A percentile compares a stretch with the other conserved stretches of the same genome.
Evolutionary conservation across 2,888 invertebrate species (phyloP).

Genomic region (Thera britannica): DNA sequence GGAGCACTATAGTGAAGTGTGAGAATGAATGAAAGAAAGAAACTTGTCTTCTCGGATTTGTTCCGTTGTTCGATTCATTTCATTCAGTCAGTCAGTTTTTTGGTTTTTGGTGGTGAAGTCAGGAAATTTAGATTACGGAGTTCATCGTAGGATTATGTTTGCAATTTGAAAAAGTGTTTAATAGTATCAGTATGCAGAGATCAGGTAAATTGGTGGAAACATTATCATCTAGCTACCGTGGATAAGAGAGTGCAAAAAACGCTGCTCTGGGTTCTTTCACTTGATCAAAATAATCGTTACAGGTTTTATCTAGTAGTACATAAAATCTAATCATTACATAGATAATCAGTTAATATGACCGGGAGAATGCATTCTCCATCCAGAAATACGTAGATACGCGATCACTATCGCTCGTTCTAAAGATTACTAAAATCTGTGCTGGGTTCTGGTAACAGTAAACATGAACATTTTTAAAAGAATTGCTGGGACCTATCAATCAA

Average conservation of each 20-base stretch:
- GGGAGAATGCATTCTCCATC: background rate
- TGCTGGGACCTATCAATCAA: too few relatives aligned
- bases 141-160: conserved; percentile 73
- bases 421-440: too few relatives aligned
- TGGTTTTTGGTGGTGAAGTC: conserved; percentile 49
- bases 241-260: conserved; percentile 21
- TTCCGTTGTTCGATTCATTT: too few relatives aligned
- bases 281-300: conserved; percentile 31
- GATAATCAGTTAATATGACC: background rate
- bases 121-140: conserved; percentile 54
- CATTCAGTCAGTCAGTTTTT: background rate
- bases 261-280: conserved; percentile 31
- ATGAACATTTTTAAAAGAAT: too few relatives aligned
- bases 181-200: conserved; percentile 41
- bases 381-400: background rate
- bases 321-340: background rate
- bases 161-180: conserved; percentile 67
- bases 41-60: too few relatives aligned
- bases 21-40: too few relatives aligned
- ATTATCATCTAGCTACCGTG: background rate
- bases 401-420: background rate
- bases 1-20: too few relatives aligned
- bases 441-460: too few relatives aligned
- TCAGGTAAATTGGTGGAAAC: conserved; percentile 43
- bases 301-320: background rate